phyloP scores from a whole-genome alignment of 1,140 invertebrate genomes.

The Zaprionus taronus region DNA sequence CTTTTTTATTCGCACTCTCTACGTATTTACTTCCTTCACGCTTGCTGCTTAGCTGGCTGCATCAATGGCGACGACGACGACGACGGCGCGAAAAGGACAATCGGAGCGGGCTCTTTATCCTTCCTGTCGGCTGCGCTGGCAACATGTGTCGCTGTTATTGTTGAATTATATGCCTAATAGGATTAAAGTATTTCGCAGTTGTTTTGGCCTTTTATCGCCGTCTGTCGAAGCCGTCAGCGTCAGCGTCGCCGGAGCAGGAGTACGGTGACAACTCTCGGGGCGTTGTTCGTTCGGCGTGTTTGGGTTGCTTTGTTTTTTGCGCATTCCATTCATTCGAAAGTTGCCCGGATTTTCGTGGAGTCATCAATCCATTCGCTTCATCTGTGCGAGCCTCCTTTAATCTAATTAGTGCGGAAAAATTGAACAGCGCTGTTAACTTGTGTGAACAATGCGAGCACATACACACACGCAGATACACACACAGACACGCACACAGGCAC shows the following conservation, averaged over 20 bases:
- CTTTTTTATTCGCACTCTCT: slow-evolving; percentile 11
- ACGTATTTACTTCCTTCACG: not conserved
- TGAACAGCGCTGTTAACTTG: slow-evolving; percentile 74
- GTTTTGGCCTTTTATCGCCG: slow-evolving; percentile 68
- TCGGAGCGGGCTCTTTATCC: slow-evolving; percentile 69
- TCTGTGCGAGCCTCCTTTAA: slow-evolving; percentile 63
- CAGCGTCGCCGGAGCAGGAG: slow-evolving; percentile 34
- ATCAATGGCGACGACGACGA: not conserved
- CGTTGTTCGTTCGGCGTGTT: slow-evolving; percentile 18
- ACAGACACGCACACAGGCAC: not conserved
- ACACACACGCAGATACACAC: slow-evolving; percentile 21
- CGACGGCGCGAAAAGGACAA: slow-evolving; percentile 69
- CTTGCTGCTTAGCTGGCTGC: not conserved
- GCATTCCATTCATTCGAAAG: slow-evolving; percentile 27
- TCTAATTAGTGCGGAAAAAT: slow-evolving; percentile 80
- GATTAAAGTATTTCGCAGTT: slow-evolving; percentile 81
- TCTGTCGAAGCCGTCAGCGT: slow-evolving; percentile 44
- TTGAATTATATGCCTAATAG: slow-evolving; percentile 80
- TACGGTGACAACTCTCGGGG: slow-evolving; percentile 54
- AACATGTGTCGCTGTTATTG: slow-evolving; percentile 80
- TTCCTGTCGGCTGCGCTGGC: slow-evolving; percentile 74
- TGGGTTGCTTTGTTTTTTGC: slow-evolving; percentile 38
- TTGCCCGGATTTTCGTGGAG: slow-evolving; percentile 39
- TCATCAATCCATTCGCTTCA: slow-evolving; percentile 48
- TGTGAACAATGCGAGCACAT: slow-evolving; percentile 52